Evolutionary conservation across 2,797 vertebrate species (phyloP).

Genomic region (Sebastes dallii): DNA sequence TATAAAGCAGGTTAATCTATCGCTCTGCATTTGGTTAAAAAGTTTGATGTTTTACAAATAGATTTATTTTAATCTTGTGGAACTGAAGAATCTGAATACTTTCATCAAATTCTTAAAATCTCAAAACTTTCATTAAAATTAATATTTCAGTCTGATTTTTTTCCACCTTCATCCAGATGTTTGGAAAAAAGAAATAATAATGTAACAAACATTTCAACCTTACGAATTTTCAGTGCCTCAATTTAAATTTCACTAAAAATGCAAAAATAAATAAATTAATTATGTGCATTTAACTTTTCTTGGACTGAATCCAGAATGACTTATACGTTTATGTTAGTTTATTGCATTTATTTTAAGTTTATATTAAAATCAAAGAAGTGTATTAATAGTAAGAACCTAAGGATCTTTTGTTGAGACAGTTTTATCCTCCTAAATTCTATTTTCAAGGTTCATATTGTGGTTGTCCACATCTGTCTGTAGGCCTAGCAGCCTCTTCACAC

Average conservation of each 20-base stretch:
- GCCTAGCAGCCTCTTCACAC: neutral
- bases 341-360: neutral
- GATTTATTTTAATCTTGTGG: neutral
- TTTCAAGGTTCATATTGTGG: neutral
- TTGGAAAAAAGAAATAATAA: neutral
- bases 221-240: neutral
- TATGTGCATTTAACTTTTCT: neutral
- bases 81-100: neutral
- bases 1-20: neutral
- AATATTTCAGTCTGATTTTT: neutral
- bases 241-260: neutral
- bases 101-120: neutral
- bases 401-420: neutral
- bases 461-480: neutral
- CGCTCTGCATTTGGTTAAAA: neutral
- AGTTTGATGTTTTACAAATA: neutral
- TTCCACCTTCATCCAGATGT: neutral
- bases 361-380: neutral
- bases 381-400: neutral
- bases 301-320: rapidly evolving
- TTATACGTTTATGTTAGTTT: neutral
- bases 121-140: neutral
- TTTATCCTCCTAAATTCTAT: neutral
- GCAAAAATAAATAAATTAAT: neutral
- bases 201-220: neutral